A percentile compares a stretch with the other conserved stretches of the same genome.
These are phyloP conservation scores for Chloropsis hardwickii DNA, from an alignment of 2,113 vertebrate genomes.

Conservation along the genomic window DNA sequence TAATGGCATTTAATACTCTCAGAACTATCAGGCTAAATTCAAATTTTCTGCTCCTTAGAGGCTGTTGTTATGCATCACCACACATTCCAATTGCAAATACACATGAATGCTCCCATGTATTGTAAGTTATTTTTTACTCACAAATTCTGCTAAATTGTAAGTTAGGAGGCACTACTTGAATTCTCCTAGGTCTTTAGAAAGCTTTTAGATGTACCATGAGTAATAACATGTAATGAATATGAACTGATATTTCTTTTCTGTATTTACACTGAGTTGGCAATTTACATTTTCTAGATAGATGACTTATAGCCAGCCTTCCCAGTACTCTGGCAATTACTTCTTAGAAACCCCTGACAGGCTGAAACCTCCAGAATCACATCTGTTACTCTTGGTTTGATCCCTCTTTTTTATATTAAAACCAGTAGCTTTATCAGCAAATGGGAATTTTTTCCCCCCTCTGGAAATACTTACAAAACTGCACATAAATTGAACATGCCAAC, in stretches of 20 bases:
- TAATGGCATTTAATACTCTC: slow-evolving; percentile 27
- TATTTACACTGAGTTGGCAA: slow-evolving; percentile 31
- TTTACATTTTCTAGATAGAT: slow-evolving; percentile 46
- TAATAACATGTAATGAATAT: slow-evolving; percentile 46
- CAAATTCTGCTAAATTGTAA: slow-evolving; percentile 48
- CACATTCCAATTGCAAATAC: slow-evolving; percentile 35
- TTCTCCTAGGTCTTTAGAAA: slow-evolving; percentile 61
- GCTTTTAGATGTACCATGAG: slow-evolving; percentile 53
- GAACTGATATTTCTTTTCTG: slow-evolving; percentile 38
- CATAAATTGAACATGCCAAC: slow-evolving; percentile 33
- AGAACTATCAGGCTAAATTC: slow-evolving; percentile 36
- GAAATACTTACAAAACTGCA: slow-evolving; percentile 45
- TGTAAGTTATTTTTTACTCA: slow-evolving; percentile 54
- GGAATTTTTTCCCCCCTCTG: not conserved
- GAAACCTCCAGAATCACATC: slow-evolving; percentile 46
- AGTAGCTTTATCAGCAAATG: slow-evolving; percentile 43
- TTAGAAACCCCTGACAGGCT: slow-evolving; percentile 50
- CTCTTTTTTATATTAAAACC: slow-evolving; percentile 60
- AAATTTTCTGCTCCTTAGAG: slow-evolving; percentile 42
- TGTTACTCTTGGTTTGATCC: slow-evolving; percentile 57
- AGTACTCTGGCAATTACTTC: slow-evolving; percentile 52
- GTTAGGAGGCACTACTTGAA: slow-evolving; percentile 53
- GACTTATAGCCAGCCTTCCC: slow-evolving; percentile 57
- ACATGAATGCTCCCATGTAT: slow-evolving; percentile 2
- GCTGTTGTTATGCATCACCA: not conserved